A percentile compares a stretch with the other conserved stretches of the same genome.
Conservation (phyloP, 2,797 vertebrate genomes). For the Sitta carolinensis region DNA sequence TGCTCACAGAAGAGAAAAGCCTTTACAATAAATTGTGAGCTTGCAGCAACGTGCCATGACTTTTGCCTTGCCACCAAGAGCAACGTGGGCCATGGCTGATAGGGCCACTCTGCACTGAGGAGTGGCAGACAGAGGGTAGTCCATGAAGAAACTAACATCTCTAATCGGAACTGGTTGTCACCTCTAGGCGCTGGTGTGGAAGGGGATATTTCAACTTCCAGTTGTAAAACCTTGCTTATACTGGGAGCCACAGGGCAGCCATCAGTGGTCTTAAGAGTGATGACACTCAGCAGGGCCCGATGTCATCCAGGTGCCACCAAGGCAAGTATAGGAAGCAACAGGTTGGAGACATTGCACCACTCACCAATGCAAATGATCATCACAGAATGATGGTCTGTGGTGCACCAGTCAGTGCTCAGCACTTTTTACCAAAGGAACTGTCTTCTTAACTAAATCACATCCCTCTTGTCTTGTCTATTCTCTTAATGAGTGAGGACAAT, state of each 20-base stretch:
- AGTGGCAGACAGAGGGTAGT: not conserved
- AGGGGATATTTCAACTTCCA: not conserved
- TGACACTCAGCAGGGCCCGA: not conserved
- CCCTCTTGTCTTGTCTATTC: not conserved
- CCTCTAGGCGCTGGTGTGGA: not conserved
- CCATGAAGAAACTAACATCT: not conserved
- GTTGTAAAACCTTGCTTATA: not conserved
- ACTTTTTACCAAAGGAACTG: not conserved
- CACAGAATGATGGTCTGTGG: not conserved
- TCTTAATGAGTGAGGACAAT: not conserved
- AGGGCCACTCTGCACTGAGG: not conserved
- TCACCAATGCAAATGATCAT: not conserved
- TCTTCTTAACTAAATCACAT: not conserved
- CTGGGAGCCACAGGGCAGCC: not conserved
- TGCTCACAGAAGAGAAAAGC: not conserved
- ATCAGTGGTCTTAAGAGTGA: not conserved
- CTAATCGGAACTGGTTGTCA: not conserved
- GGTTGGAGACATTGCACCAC: not conserved
- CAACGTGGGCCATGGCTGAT: fast-evolving
- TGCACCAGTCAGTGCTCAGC: not conserved
- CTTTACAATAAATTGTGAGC: not conserved
- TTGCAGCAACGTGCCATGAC: not conserved
- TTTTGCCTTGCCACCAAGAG: not conserved
- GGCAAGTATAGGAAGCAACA: not conserved
- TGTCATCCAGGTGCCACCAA: not conserved